Evolutionary conservation across 2,797 vertebrate genomes (phyloP), one percentile per base, ranked within the genome.

Genomic region (Cynodonichthys magdalenae): DNA sequence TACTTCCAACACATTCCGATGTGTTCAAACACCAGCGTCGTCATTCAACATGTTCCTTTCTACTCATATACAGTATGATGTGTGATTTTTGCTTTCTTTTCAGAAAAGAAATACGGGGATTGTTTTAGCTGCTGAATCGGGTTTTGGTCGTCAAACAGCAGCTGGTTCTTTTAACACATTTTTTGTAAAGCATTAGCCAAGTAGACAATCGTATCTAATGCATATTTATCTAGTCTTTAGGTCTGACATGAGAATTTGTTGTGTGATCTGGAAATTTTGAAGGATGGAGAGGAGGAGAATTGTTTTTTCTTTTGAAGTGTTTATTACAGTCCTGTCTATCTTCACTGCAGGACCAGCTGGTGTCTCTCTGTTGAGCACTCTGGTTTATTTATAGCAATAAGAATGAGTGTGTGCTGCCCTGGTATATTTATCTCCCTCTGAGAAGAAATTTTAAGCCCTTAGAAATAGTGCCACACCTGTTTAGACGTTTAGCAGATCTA

Each of bases 41-140:
- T 84, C 73, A 24, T 9, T 86, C 63, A 39, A 84, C 68, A 39
- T 86, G 69, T 81, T 83, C 56, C 82, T 53, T 85, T 87, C 44
- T 62, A 55, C 74, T 69, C 63, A 63, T 66, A 31, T 28, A 9
- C 18, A 52, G 50, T 67, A 53, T 61, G 48, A 74, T 68, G 53
- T 79, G 56, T 79, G 24, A 48, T 3, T 15, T 41, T 61, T 62
- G 24, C 79, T 75, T 60, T 11, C 53, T 62, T 77, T 75, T 60
- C 24, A 69, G 74, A 3, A 59, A 69, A 60, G 28, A 51, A 17
- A 58, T 59, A 50, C 56, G 56, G 56, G 29, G 18, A 54, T 74
- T 81, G 10, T 65, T 71, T 14, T 64, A 50, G 60, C 69, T 75
- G 62, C 62, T 67, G 54, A 60, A 50, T 65, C 28, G n/a, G 36